phyloP scores from a whole-genome alignment of 2,797 vertebrate species.

The Serranus cabrilla region DNA sequence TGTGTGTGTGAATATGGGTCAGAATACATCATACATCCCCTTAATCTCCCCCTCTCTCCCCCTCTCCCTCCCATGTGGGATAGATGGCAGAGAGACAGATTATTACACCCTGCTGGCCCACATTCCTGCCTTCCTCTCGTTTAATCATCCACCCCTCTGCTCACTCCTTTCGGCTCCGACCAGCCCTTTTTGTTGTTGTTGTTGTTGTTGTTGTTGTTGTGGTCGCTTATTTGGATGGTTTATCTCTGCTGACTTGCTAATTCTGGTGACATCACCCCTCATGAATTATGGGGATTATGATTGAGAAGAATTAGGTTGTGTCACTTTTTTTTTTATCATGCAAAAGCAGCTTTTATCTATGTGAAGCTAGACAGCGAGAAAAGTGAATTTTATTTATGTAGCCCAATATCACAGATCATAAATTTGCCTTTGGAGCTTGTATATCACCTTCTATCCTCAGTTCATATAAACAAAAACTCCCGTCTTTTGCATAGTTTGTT shows the following conservation, averaged over 20 bases:
- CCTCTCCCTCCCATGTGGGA: slow-evolving; percentile 64
- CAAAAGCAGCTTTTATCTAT: too few species aligned
- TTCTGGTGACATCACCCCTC: slow-evolving; percentile 9
- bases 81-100: slow-evolving; percentile 71
- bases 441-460: too few species aligned
- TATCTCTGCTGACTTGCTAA: slow-evolving; percentile 16
- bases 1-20: slow-evolving; percentile 72
- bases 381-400: too few species aligned
- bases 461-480: too few species aligned
- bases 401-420: too few species aligned
- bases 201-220: slow-evolving; percentile 4
- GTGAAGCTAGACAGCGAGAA: too few species aligned
- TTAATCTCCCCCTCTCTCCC: slow-evolving; percentile 48
- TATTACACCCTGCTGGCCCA: slow-evolving; percentile 78
- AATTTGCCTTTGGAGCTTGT: too few species aligned
- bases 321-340: too few species aligned
- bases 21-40: slow-evolving; percentile 74
- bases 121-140: slow-evolving; percentile 58
- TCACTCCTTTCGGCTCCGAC: slow-evolving; percentile 13
- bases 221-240: slow-evolving; percentile 14
- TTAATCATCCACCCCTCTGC: slow-evolving; percentile 60
- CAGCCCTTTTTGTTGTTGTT: slow-evolving; percentile 10
- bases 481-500: too few species aligned
- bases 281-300: slow-evolving; percentile 4
- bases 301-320: neutral